phyloP scores from a whole-genome alignment of 2,113 vertebrate genomes.

The Gopherus flavomarginatus region DNA sequence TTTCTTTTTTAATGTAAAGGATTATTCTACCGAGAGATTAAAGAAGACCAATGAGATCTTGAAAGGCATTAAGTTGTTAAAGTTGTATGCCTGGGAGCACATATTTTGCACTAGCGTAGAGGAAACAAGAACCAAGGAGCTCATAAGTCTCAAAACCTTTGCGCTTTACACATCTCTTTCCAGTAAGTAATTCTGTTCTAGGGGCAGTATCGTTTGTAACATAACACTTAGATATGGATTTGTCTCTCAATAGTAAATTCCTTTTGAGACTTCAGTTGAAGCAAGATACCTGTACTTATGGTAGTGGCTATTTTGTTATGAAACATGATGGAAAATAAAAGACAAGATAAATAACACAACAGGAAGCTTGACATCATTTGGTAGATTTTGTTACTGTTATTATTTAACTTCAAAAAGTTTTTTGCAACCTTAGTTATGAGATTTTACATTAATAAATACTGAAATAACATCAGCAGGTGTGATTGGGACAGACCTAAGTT shows the following conservation, averaged over 20 bases:
- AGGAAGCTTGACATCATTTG: not conserved
- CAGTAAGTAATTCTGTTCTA: slow-evolving; percentile 77
- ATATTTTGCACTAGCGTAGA: slow-evolving; percentile 95
- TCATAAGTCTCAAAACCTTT: slow-evolving; percentile 89
- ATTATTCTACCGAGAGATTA: slow-evolving; percentile 96
- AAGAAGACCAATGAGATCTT: slow-evolving; percentile 97
- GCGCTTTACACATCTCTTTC: slow-evolving; percentile 91
- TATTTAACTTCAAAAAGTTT: not conserved
- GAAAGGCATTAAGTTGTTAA: slow-evolving; percentile 96
- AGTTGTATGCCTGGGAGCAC: slow-evolving; percentile 97
- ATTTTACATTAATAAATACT: not conserved
- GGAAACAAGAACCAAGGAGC: slow-evolving; percentile 92
- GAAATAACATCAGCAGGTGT: not conserved
- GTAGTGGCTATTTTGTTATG: not conserved
- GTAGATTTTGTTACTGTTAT: not conserved
- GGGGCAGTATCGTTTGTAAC: not conserved
- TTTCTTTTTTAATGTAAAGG: slow-evolving; percentile 77
- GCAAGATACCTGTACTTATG: not conserved
- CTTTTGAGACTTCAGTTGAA: not conserved
- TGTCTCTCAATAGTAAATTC: not conserved
- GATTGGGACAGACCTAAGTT: not conserved
- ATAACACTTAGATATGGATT: not conserved
- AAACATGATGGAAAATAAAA: not conserved
- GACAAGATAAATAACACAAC: not conserved
- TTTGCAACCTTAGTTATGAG: not conserved